Conservation (phyloP, 2,888 invertebrate genomes). For the Lymantria dispar region DNA sequence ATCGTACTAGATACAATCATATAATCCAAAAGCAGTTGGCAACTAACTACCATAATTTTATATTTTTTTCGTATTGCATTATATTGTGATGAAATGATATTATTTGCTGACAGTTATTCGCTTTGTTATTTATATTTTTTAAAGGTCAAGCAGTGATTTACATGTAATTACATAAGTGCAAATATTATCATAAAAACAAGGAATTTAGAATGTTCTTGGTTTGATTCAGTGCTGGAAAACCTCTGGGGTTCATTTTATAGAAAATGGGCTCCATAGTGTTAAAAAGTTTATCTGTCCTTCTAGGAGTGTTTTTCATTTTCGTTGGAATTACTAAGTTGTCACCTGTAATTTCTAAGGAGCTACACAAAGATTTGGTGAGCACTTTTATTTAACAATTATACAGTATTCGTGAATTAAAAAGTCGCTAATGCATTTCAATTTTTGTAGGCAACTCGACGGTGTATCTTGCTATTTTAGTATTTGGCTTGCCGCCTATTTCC, state of each 20-base stretch:
- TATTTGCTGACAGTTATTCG: background rate
- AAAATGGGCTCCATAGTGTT: constrained; percentile 88
- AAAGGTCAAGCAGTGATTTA: constrained; percentile 8
- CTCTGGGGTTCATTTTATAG: constrained; percentile 24
- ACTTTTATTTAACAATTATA: constrained; percentile 4
- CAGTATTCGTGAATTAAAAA: constrained; percentile 38
- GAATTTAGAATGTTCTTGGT: constrained; percentile 26
- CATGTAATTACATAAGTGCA: background rate
- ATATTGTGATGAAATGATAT: background rate
- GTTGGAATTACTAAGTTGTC: constrained; percentile 96
- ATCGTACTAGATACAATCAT: background rate
- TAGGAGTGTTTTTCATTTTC: constrained; percentile 97
- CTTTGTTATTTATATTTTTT: constrained; percentile 12
- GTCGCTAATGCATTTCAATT: constrained; percentile 66
- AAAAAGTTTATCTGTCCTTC: constrained; percentile 93
- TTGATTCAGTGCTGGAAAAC: constrained; percentile 27
- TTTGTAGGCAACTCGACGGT: constrained; percentile 64
- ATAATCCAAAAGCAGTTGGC: background rate
- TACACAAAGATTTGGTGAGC: constrained; percentile 97
- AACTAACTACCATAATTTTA: background rate
- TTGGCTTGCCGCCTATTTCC: constrained; percentile 80
- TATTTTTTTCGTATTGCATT: background rate
- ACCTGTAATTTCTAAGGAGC: constrained; percentile 95
- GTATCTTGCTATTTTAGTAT: constrained; percentile 77
- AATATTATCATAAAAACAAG: constrained; percentile 2